These are phyloP conservation scores for Chionodraco myersi DNA, from an alignment of 2,113 vertebrate species.

Conservation along the genomic window DNA sequence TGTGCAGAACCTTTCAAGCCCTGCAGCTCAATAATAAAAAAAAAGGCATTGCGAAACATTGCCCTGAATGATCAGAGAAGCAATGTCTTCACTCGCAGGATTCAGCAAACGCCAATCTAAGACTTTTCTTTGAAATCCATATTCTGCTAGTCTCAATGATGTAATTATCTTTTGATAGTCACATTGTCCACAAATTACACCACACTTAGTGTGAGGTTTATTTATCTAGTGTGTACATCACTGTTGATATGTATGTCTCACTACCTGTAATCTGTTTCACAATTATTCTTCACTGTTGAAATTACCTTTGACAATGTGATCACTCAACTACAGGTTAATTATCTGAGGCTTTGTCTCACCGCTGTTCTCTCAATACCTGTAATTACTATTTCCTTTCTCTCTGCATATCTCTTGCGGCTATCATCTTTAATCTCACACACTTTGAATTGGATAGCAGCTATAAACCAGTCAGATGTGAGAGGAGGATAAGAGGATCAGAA, in stretches of 20 bases:
- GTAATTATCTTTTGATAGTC: conserved; percentile 33
- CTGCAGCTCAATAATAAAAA: conserved; percentile 46
- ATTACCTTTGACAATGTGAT: conserved; percentile 47
- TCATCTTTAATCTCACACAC: conserved; percentile 40
- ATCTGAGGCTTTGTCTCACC: conserved; percentile 45
- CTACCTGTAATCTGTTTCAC: conserved; percentile 50
- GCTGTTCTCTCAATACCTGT: conserved; percentile 40
- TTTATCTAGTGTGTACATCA: conserved; percentile 43
- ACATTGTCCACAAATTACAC: conserved; percentile 20
- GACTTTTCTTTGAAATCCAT: conserved; percentile 49
- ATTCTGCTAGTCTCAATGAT: conserved; percentile 1
- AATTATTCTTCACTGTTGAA: conserved; percentile 37
- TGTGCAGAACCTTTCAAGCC: too few species aligned
- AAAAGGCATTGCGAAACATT: conserved; percentile 28
- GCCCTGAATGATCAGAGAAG: conserved; percentile 51
- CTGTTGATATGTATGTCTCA: conserved; percentile 34
- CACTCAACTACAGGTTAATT: conserved; percentile 63
- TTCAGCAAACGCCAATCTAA: conserved; percentile 42
- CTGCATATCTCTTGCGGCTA: conserved; percentile 45
- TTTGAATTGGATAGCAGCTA: conserved; percentile 45
- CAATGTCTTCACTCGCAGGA: conserved; percentile 54
- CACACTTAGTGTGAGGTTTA: conserved; percentile 32
- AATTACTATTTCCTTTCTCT: conserved; percentile 56
- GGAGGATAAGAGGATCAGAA: conserved; percentile 57
- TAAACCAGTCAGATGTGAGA: conserved; percentile 62